Evolutionary conservation across 2,797 vertebrate genomes (phyloP), one percentile per base, ranked within the genome.

Genomic region (Pteronotus mesoamericanus): DNA sequence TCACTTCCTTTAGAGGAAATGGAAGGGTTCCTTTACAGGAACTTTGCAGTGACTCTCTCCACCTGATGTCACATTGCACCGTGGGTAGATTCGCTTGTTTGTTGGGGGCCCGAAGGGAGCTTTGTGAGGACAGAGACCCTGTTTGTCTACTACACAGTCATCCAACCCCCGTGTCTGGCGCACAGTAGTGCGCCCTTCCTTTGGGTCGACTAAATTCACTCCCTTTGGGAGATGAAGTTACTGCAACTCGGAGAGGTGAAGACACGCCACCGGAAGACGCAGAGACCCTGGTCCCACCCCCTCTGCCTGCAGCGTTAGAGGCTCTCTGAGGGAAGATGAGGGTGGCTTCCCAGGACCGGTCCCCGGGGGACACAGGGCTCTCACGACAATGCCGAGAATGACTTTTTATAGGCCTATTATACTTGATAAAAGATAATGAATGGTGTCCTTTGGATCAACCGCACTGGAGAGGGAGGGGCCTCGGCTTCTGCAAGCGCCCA

Each of bases 401-500:
- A 78, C 46, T 97, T 9, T 69, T 48, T 68, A n/a, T 12, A 94
- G 75, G 85, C 89, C 95, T 93, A 42, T 93, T 93, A 24, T 37
- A 94, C 72, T 96, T 92, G 95, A 97, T 97, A 96, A 88, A 89
- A 95, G 55, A 93, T 39, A 10, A 96, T 95, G 96, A 96, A 94
- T 94, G 57, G 29, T 77, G 95, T 96, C 87, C 97, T 89, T 89
- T 91, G 94, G 85, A 96, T 94, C 97, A 96, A 88, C 86, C 96
- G 92, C 26, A 59, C 15, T 44, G 95, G 95, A 86, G 57, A 79
- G 85, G 96, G 91, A 89, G 78, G 42, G 46, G 37, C 48, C 42
- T 44, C 75, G 7, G 57, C 96, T 88, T 91, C 94, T 85, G 93
- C 93, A 89, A 92, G 96, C 24, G 61, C 93, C 55, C 77, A 66